Percentiles rank a stretch among this genome's conserved stretches.
These are phyloP conservation scores for Gisinianus flammeolus DNA, from an alignment of 2,888 invertebrate genomes.

Conservation along the genomic window DNA sequence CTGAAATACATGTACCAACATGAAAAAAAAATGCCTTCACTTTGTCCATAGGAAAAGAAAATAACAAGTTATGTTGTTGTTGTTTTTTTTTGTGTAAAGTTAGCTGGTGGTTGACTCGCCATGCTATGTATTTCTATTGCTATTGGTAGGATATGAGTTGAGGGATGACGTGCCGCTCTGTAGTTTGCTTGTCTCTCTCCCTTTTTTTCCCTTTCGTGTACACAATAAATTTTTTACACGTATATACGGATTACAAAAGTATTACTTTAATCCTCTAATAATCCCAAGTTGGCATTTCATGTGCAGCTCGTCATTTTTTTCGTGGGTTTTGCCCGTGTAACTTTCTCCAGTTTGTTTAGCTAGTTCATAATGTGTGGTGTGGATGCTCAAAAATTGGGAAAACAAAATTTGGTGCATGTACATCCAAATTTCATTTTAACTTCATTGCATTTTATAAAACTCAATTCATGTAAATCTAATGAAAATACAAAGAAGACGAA, in stretches of 20 bases:
- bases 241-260: conserved; percentile 28
- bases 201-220: conserved; percentile 19
- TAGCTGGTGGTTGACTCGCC: too few relatives aligned
- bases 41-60: too few relatives aligned
- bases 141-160: not conserved
- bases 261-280: conserved; percentile 24
- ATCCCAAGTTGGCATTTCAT: conserved; percentile 14
- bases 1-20: too few relatives aligned
- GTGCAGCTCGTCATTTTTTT: not conserved
- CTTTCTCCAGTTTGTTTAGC: not conserved
- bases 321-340: too few relatives aligned
- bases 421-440: not conserved
- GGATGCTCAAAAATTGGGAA: not conserved
- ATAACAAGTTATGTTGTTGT: too few relatives aligned
- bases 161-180: conserved; percentile 44
- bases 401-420: not conserved
- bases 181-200: conserved; percentile 33
- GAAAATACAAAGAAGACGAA: too few relatives aligned
- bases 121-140: not conserved
- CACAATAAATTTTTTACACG: conserved; percentile 40
- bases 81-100: too few relatives aligned
- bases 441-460: not conserved
- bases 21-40: too few relatives aligned
- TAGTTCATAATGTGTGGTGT: too few relatives aligned
- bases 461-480: too few relatives aligned